phyloP scores from a whole-genome alignment of 2,113 vertebrate species.

The Toxotes jaculatrix region DNA sequence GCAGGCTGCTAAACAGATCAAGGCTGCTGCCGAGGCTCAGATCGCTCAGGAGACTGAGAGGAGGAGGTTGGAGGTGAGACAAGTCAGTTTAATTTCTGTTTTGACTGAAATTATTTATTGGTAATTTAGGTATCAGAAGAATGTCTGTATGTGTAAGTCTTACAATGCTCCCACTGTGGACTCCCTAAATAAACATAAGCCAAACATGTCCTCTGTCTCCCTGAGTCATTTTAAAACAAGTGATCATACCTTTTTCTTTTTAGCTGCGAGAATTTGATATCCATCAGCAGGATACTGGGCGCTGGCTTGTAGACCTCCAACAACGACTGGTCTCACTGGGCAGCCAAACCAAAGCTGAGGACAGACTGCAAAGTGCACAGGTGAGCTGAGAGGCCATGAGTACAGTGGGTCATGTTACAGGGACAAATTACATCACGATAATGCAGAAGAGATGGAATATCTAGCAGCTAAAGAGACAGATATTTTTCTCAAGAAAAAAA shows the following conservation, averaged over 20 bases:
- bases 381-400: slow-evolving; percentile 47
- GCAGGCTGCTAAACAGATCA: slow-evolving; percentile 53
- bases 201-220: not conserved
- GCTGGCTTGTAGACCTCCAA: slow-evolving; percentile 68
- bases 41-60: slow-evolving; percentile 45
- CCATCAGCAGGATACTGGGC: slow-evolving; percentile 36
- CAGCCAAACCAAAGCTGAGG: slow-evolving; percentile 44
- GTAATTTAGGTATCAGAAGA: no score
- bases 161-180: not conserved
- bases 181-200: not conserved
- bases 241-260: not conserved
- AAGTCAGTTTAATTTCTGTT: not conserved
- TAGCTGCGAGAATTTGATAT: slow-evolving; percentile 63
- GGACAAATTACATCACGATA: not conserved
- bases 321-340: slow-evolving; percentile 50
- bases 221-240: not conserved
- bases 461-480: not conserved
- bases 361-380: slow-evolving; percentile 70
- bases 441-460: not conserved
- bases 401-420: not conserved
- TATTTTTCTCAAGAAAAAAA: no score
- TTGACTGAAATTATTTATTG: no score
- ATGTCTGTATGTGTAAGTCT: no score
- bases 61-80: slow-evolving; percentile 50
- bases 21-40: slow-evolving; percentile 52